Conservation (phyloP, 1,140 invertebrate genomes). For the Colletes latitarsis region DNA sequence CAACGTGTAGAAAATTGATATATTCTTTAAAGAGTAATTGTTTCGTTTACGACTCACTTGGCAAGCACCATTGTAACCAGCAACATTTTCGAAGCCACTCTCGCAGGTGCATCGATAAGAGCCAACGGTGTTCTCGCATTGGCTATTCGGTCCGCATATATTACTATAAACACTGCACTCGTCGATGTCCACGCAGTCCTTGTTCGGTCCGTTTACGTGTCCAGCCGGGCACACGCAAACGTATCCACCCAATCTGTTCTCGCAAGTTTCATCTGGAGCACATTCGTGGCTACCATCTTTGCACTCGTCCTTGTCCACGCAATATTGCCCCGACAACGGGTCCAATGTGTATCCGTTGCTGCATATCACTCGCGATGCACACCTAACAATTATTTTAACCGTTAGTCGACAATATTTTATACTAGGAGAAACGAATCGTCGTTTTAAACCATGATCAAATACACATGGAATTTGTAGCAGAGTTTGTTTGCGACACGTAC, state of each 20-base stretch:
- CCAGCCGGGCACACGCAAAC: slow-evolving; percentile 87
- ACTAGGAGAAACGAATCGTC: neutral
- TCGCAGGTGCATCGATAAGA: slow-evolving; percentile 84
- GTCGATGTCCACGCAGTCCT: slow-evolving; percentile 84
- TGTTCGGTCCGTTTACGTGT: slow-evolving; percentile 63
- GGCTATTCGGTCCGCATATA: slow-evolving; percentile 72
- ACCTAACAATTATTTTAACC: slow-evolving; percentile 67
- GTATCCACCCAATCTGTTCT: slow-evolving; percentile 88
- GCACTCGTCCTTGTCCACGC: slow-evolving; percentile 88
- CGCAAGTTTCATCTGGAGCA: slow-evolving; percentile 86
- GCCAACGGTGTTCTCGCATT: slow-evolving; percentile 83
- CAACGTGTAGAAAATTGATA: no score
- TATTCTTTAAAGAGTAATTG: no score
- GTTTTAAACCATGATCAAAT: neutral
- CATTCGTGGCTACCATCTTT: slow-evolving; percentile 85
- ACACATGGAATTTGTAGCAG: neutral
- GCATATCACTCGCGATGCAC: slow-evolving; percentile 85
- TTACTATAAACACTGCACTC: slow-evolving; percentile 82
- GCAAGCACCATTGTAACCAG: slow-evolving; percentile 80
- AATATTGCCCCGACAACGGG: slow-evolving; percentile 67
- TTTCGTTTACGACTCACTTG: slow-evolving; percentile 22
- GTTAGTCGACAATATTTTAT: no score
- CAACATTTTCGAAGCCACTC: slow-evolving; percentile 86
- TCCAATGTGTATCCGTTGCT: slow-evolving; percentile 88
- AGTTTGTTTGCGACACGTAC: neutral